These are phyloP conservation scores for Chaetogeoica ovagalla DNA, from an alignment of 2,888 invertebrate genomes.

Conservation along the genomic window DNA sequence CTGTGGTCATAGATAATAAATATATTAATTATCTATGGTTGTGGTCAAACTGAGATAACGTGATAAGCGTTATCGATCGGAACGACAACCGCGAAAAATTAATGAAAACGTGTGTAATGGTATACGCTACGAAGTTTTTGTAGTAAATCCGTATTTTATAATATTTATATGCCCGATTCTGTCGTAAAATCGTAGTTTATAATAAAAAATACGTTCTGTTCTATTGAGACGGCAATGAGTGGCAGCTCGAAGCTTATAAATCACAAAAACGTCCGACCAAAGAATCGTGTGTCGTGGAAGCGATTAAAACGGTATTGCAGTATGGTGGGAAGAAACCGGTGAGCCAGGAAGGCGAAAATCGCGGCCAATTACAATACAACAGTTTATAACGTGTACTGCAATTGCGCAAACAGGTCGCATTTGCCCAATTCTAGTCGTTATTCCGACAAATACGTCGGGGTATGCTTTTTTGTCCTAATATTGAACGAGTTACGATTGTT, in stretches of 20 bases:
- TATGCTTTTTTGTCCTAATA: background rate
- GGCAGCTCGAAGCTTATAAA: background rate
- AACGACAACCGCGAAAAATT: too few species aligned
- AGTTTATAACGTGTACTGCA: background rate
- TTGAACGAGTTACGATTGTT: constrained; percentile 13
- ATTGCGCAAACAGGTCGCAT: background rate
- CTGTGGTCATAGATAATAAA: too few species aligned
- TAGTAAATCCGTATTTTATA: too few species aligned
- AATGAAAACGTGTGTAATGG: too few species aligned
- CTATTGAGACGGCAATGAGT: background rate
- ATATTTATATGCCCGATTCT: too few species aligned
- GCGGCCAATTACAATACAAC: background rate
- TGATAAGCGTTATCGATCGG: too few species aligned
- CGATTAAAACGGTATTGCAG: constrained; percentile 5
- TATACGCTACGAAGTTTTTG: too few species aligned
- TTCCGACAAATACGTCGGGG: background rate
- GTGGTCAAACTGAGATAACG: too few species aligned
- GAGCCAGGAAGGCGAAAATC: background rate
- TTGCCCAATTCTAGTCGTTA: background rate
- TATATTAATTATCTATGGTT: too few species aligned
- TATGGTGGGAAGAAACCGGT: background rate
- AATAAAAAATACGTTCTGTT: too few species aligned
- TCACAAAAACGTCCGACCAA: background rate
- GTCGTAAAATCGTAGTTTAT: too few species aligned
- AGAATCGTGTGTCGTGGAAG: background rate